A percentile compares a stretch with the other conserved stretches of the same genome.
Conservation (phyloP, 2,797 vertebrate species). For the Enoplosus armatus region DNA sequence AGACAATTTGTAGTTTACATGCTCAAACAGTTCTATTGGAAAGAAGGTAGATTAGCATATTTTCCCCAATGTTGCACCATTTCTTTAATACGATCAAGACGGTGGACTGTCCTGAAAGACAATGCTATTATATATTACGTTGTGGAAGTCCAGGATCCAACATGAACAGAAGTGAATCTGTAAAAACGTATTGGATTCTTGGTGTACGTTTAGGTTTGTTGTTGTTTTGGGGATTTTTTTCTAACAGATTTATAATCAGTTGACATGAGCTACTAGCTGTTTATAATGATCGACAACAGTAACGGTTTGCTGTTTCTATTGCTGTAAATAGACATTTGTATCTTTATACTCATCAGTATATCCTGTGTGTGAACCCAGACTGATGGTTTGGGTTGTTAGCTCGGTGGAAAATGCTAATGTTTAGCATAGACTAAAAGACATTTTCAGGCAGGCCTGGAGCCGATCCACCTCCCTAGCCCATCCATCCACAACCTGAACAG, state of each 20-base stretch:
- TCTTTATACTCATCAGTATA: slow-evolving; percentile 56
- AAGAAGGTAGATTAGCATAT: neutral
- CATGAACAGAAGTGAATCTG: slow-evolving; percentile 2
- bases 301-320: slow-evolving; percentile 58
- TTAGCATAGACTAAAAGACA: slow-evolving; percentile 46
- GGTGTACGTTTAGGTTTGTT: slow-evolving; percentile 31
- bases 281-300: slow-evolving; percentile 40
- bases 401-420: slow-evolving; percentile 55
- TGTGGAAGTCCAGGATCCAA: slow-evolving; percentile 12
- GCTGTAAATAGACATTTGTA: slow-evolving; percentile 76
- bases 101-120: neutral
- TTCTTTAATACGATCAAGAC: slow-evolving; percentile 4
- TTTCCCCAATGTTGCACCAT: slow-evolving; percentile 12
- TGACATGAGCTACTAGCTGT: slow-evolving; percentile 40
- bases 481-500: slow-evolving; percentile 4
- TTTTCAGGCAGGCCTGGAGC: slow-evolving; percentile 22
- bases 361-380: slow-evolving; percentile 36
- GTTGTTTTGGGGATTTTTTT: slow-evolving; percentile 32
- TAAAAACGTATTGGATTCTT: slow-evolving; percentile 16
- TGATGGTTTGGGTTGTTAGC: slow-evolving; percentile 45
- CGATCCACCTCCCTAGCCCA: slow-evolving; percentile 1
- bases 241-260: slow-evolving; percentile 55
- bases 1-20: neutral
- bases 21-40: neutral
- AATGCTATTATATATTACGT: neutral